Evolutionary conservation across 1,140 invertebrate species (phyloP), one percentile per base, ranked within the genome.

Genomic region (Octopus sinensis): DNA sequence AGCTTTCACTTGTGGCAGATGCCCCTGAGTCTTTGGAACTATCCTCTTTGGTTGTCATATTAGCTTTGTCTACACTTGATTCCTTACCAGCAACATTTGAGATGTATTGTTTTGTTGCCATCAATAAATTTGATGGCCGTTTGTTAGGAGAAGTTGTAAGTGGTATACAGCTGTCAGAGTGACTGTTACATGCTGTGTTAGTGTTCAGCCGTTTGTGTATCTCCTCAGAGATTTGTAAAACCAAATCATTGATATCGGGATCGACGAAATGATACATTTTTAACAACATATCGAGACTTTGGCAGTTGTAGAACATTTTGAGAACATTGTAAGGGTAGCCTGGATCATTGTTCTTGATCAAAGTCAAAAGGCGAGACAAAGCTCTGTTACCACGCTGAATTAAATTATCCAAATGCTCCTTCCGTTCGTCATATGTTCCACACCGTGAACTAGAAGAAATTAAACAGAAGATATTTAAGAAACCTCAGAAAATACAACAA

Each of bases 181-280:
- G 17, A 73, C 6, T 13, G 13, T 17, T 23, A 73, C 68, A 6
- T 12, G 9, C 56, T 12, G 9, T 17, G 17, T 62, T 17, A 13
- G 7, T 12, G 4, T 73, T 73, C 13, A 73, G 30, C 13, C 68
- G 7, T 13, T 23, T 73, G 30, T 43, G 30, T 71, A 87, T 43
- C 53, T 86, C 84, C 52, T 62, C 52, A 73, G 85, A 85, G 5
- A 88, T 83, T 75, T 85, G 80, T 4, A 83, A 79, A 53, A 89
- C 85, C 43, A 88, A 80, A 12, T 80, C 80, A 53, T 82, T 78
- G 52, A 89, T 81, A 62, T 86, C 85, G 7, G 84, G 79, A 71
- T 86, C 86, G 53, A 85, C 82, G 81, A 88, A 88, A 78, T 85
- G 88, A 13, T 82, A 85, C 4, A 88, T 85, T 85, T 95, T 93